Evolutionary conservation across 2,797 vertebrate species (phyloP), one percentile per base, ranked within the genome.

Genomic region (Acanthopagrus latus): DNA sequence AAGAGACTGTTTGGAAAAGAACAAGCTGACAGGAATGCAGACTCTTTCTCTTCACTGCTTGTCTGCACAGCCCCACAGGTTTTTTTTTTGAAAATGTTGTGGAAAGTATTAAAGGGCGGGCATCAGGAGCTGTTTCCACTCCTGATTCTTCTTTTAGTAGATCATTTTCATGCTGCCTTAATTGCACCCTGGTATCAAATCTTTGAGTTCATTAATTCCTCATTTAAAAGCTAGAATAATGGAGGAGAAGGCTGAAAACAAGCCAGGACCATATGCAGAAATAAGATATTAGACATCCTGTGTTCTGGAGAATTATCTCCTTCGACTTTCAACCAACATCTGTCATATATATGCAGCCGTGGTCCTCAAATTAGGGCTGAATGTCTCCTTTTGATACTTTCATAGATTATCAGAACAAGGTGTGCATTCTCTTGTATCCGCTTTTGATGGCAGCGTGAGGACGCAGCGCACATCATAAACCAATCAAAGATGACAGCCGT

Each of bases 41-140:
- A 65, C 68, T 57, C 60, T 46, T 33, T 71, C 76, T 78, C 73
- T 86, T 48, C 2, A 5, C 76, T 59, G 84, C 85, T 82, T 87
- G 85, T 91, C 87, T 90, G 84, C 74, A 55, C 63, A 69, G 85
- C 72, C 51, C 82, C 54, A 21, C 75, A 81, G 80, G 21, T 70
- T 86, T 90, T 90, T 93, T 62, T 86, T 90, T 90, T 93, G 62
- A 89, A 81, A 48, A 81, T 85, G 83, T 93, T 92, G 91, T 92
- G 91, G 91, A 95, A 95, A 93, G 81, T 88, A 93, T 94, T 90
- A 90, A 84, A 62, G 68, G 78, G 84, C 65, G 69, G 82, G 68
- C 88, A 89, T 89, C 83, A 75, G 72, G 47, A 57, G 58, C 64
- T 14, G 27, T 73, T 50, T 83, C 47, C 60, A 27, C 62, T 59